Percentiles rank a stretch among this genome's conserved stretches.
phyloP scores from a whole-genome alignment of 2,797 vertebrate genomes.

The Amazonetta brasiliensis region DNA sequence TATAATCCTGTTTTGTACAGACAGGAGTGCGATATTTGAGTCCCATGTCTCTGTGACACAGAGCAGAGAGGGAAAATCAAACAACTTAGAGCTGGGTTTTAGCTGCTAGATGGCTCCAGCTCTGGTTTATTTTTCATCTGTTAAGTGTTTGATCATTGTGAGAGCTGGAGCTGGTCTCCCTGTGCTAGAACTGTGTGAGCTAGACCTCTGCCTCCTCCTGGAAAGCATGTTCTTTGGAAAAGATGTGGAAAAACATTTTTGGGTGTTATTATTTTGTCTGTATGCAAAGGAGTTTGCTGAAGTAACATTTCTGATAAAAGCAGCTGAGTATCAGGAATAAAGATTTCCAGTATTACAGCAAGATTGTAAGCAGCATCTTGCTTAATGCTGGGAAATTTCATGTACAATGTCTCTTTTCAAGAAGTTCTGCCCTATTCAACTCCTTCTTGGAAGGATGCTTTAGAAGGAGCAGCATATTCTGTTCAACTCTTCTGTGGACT shows the following conservation, averaged over 20 bases:
- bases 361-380: background rate
- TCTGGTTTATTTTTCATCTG: background rate
- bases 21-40: background rate
- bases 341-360: background rate
- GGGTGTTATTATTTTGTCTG: background rate
- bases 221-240: background rate
- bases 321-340: background rate
- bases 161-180: background rate
- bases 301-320: background rate
- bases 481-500: background rate
- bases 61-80: background rate
- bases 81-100: background rate
- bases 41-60: background rate
- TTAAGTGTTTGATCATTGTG: background rate
- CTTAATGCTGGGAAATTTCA: background rate
- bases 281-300: background rate
- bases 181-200: background rate
- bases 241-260: background rate
- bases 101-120: background rate
- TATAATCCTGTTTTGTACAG: background rate
- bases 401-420: background rate
- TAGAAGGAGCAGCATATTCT: accelerated
- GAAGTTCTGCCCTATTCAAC: background rate
- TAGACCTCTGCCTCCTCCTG: background rate
- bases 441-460: background rate